These are phyloP conservation scores for Anastatus disparis DNA, from an alignment of 1,140 invertebrate species.

Conservation along the genomic window DNA sequence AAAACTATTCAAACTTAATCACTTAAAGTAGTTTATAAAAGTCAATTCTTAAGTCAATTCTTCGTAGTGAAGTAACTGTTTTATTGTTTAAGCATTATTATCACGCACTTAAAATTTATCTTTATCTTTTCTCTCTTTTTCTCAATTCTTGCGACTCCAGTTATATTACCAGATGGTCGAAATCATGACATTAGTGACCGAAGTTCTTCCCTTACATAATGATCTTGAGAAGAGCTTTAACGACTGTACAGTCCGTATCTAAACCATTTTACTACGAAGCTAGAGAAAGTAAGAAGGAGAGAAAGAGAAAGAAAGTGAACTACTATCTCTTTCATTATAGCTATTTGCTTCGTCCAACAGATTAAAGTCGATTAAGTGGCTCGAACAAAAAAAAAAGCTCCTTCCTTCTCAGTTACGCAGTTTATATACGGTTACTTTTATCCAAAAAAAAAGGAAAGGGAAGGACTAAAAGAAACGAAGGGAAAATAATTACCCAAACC, in stretches of 20 bases:
- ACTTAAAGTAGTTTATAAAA: no score
- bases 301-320: neutral
- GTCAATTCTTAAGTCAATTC: no score
- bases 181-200: slow-evolving; percentile 32
- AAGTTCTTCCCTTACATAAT: slow-evolving; percentile 26
- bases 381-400: slow-evolving; percentile 9
- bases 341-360: neutral
- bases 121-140: slow-evolving; percentile 26
- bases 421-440: slow-evolving; percentile 1
- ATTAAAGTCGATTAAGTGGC: slow-evolving; percentile 29
- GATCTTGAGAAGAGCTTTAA: slow-evolving; percentile 21
- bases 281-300: neutral
- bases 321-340: neutral
- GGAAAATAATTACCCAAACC: neutral
- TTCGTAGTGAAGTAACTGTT: no score
- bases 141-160: neutral
- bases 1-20: no score
- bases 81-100: slow-evolving; percentile 23
- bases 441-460: neutral
- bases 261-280: neutral
- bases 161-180: neutral
- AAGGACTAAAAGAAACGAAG: neutral
- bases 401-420: no score
- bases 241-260: slow-evolving; percentile 20
- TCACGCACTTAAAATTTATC: slow-evolving; percentile 41